Evolutionary conservation across 2,113 vertebrate genomes (phyloP).

Genomic region (Rostratula benghalensis): DNA sequence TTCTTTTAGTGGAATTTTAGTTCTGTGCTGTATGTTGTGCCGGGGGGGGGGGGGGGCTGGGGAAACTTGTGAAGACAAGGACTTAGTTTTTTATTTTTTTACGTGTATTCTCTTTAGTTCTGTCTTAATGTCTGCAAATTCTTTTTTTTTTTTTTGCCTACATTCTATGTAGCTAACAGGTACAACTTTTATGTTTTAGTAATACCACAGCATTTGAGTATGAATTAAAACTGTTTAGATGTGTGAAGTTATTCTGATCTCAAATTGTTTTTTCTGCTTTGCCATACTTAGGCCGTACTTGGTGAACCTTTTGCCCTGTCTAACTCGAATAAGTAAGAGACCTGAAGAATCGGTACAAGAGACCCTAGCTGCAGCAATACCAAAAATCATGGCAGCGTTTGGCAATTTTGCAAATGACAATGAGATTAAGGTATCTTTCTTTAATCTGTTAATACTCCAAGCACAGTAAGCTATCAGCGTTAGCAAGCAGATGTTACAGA

Average conservation of each 20-base stretch:
- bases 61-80: not conserved
- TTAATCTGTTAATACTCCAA: not conserved
- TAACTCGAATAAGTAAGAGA: conserved; percentile 90
- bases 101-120: not conserved
- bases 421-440: conserved; percentile 90
- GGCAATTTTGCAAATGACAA: conserved; percentile 95
- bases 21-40: not conserved
- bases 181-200: not conserved
- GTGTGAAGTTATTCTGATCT: not conserved
- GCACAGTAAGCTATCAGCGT: not conserved
- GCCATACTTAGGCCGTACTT: conserved; percentile 84
- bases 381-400: conserved; percentile 93
- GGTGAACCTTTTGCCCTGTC: conserved; percentile 93
- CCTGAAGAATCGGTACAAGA: conserved; percentile 94
- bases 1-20: not conserved
- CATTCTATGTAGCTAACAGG: not conserved
- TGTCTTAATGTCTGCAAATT: not conserved
- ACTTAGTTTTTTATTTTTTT: not conserved
- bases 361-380: conserved; percentile 88
- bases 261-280: not conserved
- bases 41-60: no score
- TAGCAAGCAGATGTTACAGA: not conserved
- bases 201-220: not conserved
- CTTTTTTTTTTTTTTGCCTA: not conserved
- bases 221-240: not conserved